A percentile compares a stretch with the other conserved stretches of the same genome.
Evolutionary conservation across 2,797 vertebrate genomes (phyloP).

Genomic region (Labeo calbasu): DNA sequence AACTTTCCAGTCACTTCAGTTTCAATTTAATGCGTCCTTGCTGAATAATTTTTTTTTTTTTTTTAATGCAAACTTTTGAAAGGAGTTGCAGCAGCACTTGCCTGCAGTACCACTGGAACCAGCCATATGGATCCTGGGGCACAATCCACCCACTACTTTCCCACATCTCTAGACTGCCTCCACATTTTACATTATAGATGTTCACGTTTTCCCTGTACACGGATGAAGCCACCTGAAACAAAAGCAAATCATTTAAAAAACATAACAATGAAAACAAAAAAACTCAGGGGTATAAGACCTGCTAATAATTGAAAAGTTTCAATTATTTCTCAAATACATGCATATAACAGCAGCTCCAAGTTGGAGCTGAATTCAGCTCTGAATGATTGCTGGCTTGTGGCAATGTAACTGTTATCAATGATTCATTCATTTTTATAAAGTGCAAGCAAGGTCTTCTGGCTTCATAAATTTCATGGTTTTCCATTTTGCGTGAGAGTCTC

Average conservation of each 20-base stretch:
- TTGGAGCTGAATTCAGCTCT: not conserved
- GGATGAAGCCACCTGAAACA: slow-evolving; percentile 51
- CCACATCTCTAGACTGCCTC: slow-evolving; percentile 64
- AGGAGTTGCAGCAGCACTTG: not conserved
- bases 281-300: not conserved
- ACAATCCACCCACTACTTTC: slow-evolving; percentile 60
- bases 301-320: not conserved
- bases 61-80: not conserved
- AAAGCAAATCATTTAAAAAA: not conserved
- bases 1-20: not conserved
- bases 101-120: slow-evolving; percentile 67
- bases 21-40: not conserved
- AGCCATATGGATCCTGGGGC: slow-evolving; percentile 60
- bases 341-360: not conserved
- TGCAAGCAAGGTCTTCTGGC: not conserved
- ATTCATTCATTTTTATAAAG: slow-evolving; percentile 23
- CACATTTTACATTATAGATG: slow-evolving; percentile 60
- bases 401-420: not conserved
- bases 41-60: not conserved
- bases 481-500: not conserved
- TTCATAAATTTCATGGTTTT: slow-evolving; percentile 1
- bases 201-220: slow-evolving; percentile 52
- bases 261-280: not conserved
- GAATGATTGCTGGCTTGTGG: not conserved
- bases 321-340: not conserved